A percentile compares a stretch with the other conserved stretches of the same genome.
Conservation (phyloP, 2,113 vertebrate species). For the Aramus guarauna region DNA sequence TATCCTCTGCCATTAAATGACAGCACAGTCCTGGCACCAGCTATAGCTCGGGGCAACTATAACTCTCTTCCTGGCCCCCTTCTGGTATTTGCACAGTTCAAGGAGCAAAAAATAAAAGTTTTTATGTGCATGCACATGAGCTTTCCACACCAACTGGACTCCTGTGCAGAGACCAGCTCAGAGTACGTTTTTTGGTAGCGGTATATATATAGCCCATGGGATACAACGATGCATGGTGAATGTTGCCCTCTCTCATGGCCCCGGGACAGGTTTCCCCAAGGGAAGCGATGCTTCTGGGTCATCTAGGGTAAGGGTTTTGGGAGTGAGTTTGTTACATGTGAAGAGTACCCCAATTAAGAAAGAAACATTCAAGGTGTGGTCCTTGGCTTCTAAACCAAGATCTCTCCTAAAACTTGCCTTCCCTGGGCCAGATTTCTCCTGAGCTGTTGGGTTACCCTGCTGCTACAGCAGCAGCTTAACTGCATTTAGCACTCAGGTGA, state of each 20-base stretch:
- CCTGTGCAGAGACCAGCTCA: not conserved
- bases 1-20: not conserved
- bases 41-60: not conserved
- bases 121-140: not conserved
- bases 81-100: not conserved
- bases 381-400: not conserved
- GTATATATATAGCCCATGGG: not conserved
- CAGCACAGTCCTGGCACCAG: not conserved
- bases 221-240: not conserved
- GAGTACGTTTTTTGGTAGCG: not conserved
- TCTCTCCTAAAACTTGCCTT: not conserved
- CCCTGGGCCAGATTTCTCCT: not conserved
- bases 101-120: not conserved
- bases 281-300: not conserved
- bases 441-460: not conserved
- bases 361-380: not conserved
- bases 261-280: not conserved
- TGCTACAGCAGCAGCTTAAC: not conserved
- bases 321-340: not conserved
- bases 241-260: rapidly evolving
- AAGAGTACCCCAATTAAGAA: not conserved
- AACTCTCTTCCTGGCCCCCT: not conserved
- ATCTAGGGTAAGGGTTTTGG: not conserved
- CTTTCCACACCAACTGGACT: not conserved
- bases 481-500: not conserved